phyloP scores from a whole-genome alignment of 2,113 vertebrate genomes.

The Xiphorhynchus elegans region DNA sequence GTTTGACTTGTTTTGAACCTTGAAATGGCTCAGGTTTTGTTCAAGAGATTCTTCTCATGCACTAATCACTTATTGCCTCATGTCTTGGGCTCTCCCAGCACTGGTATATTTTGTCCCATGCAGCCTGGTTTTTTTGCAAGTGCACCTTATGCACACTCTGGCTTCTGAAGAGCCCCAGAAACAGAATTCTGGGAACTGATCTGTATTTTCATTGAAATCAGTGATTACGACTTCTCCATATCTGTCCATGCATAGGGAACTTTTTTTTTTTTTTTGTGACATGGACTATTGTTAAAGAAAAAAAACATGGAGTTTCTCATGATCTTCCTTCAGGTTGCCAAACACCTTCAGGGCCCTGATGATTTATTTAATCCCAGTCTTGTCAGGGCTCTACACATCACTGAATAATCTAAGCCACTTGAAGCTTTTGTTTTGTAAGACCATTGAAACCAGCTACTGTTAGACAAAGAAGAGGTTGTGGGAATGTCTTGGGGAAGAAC shows the following conservation, averaged over 20 bases:
- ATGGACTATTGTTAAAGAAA: not conserved
- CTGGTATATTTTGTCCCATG: not conserved
- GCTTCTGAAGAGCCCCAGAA: not conserved
- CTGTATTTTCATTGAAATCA: not conserved
- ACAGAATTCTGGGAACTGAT: not conserved
- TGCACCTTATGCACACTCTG: not conserved
- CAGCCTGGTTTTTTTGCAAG: not conserved
- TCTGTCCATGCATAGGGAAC: not conserved
- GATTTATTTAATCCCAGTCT: not conserved
- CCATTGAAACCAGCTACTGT: not conserved
- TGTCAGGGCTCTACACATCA: not conserved
- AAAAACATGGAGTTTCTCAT: not conserved
- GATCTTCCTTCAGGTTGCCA: not conserved
- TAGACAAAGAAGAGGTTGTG: not conserved
- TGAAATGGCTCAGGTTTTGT: not conserved
- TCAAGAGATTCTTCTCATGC: not conserved
- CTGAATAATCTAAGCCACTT: not conserved
- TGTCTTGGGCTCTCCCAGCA: not conserved
- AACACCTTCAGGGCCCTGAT: not conserved
- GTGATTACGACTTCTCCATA: not conserved
- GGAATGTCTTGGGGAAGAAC: not conserved
- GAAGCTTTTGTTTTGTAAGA: not conserved
- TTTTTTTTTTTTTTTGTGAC: not conserved
- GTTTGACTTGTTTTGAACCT: not conserved
- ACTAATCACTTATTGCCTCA: not conserved